A percentile compares a stretch with the other conserved stretches of the same genome.
Evolutionary conservation across 2,888 invertebrate species (phyloP).

Genomic region (Piscicola geometra): DNA sequence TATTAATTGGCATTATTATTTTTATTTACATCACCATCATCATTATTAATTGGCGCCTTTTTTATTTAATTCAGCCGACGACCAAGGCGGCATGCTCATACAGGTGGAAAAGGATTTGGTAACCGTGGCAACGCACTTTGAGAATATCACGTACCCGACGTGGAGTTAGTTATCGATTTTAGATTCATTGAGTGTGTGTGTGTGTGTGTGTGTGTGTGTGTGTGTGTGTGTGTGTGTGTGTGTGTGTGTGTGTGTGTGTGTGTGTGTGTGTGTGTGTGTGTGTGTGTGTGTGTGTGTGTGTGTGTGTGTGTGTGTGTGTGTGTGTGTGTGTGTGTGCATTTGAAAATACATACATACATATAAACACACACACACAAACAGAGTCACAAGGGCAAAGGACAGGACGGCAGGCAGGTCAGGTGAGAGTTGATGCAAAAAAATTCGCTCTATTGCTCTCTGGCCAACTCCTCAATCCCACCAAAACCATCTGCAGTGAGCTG

Average conservation of each 20-base stretch:
- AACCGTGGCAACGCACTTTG: slow-evolving; percentile 75
- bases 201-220: background rate
- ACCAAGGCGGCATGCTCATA: slow-evolving; percentile 63
- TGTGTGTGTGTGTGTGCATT: no score
- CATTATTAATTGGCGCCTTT: no score
- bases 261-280: background rate
- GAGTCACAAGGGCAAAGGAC: background rate
- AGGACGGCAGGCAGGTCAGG: background rate
- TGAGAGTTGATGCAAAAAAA: slow-evolving; percentile 70
- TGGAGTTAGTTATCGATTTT: slow-evolving; percentile 45
- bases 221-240: slow-evolving; percentile 16
- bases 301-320: no score
- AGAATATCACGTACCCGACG: slow-evolving; percentile 66
- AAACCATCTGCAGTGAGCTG: slow-evolving; percentile 65
- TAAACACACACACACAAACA: no score
- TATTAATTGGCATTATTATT: no score
- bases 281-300: no score
- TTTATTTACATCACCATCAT: no score
- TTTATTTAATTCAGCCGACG: no score
- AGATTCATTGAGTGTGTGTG: background rate
- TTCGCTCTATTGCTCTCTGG: slow-evolving; percentile 73
- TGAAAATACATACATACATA: no score
- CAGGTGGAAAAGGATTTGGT: slow-evolving; percentile 76
- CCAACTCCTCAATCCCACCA: slow-evolving; percentile 70
- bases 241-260: slow-evolving; percentile 22